These are phyloP conservation scores for Thomomys bottae DNA, from an alignment of 2,113 vertebrate species.

Conservation along the genomic window DNA sequence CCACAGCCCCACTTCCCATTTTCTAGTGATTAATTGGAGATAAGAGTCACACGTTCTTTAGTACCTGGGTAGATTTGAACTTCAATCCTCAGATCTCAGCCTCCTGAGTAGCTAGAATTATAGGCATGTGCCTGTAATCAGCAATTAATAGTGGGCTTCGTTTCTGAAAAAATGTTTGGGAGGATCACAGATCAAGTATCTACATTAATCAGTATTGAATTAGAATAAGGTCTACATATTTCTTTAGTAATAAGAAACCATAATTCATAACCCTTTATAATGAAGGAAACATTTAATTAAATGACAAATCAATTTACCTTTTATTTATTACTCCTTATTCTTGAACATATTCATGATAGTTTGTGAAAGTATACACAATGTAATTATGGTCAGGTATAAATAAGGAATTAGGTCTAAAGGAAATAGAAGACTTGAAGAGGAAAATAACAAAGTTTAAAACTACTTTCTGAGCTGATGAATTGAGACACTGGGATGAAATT, in stretches of 20 bases:
- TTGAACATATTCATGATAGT: not conserved
- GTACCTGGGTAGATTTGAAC: too few species aligned
- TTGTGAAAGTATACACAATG: not conserved
- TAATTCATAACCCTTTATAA: not conserved
- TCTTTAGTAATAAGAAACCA: not conserved
- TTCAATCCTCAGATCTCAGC: too few species aligned
- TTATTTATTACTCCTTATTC: not conserved
- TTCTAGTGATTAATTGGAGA: too few species aligned
- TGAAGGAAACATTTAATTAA: not conserved
- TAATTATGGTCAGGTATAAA: not conserved
- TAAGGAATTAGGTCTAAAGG: not conserved
- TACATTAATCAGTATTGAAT: not conserved
- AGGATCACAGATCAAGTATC: not conserved
- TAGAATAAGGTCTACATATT: not conserved
- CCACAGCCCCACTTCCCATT: too few species aligned
- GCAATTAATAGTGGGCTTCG: not conserved
- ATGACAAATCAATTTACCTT: not conserved
- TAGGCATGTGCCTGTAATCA: too few species aligned
- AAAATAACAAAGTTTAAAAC: not conserved
- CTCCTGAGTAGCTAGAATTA: too few species aligned
- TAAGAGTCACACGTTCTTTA: too few species aligned
- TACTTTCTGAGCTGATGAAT: not conserved
- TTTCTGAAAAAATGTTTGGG: not conserved
- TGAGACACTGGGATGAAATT: not conserved
- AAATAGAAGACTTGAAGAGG: not conserved